Percentiles rank a stretch among this genome's conserved stretches.
These are phyloP conservation scores for Mionectes olivaceus DNA, from an alignment of 2,797 vertebrate genomes.

Conservation along the genomic window DNA sequence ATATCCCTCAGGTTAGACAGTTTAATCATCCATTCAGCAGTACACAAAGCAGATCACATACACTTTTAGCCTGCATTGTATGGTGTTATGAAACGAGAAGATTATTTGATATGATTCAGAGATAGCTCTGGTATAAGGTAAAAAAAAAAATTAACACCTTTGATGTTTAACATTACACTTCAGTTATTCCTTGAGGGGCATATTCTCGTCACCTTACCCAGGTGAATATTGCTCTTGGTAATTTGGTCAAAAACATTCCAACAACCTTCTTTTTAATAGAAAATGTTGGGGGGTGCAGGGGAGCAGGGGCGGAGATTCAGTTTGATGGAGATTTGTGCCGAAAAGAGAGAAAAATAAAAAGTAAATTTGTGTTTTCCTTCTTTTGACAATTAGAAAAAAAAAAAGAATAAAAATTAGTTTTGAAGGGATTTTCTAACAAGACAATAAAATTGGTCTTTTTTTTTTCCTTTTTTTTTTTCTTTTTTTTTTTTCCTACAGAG, in stretches of 20 bases:
- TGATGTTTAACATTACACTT: constrained; percentile 65
- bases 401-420: not conserved
- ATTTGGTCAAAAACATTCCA: constrained; percentile 65
- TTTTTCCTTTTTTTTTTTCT: not conserved
- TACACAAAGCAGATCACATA: constrained; percentile 70
- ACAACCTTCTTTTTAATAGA: not conserved
- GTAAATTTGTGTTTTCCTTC: not conserved
- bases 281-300: not conserved
- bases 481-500: not conserved
- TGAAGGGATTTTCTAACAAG: not conserved
- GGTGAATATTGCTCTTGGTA: constrained; percentile 16
- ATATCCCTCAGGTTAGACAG: constrained; percentile 57
- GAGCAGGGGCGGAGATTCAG: rapidly evolving
- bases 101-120: constrained; percentile 74
- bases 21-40: constrained; percentile 71
- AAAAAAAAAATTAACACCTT: constrained; percentile 19
- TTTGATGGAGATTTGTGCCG: not conserved
- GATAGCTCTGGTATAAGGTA: constrained; percentile 63
- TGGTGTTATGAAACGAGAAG: constrained; percentile 62
- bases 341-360: not conserved
- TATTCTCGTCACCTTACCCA: constrained; percentile 66
- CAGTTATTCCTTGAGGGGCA: constrained; percentile 70
- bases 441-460: not conserved
- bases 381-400: not conserved
- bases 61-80: constrained; percentile 68